Conservation (phyloP, 2,888 invertebrate species). For the Phanerotoma sp. region DNA sequence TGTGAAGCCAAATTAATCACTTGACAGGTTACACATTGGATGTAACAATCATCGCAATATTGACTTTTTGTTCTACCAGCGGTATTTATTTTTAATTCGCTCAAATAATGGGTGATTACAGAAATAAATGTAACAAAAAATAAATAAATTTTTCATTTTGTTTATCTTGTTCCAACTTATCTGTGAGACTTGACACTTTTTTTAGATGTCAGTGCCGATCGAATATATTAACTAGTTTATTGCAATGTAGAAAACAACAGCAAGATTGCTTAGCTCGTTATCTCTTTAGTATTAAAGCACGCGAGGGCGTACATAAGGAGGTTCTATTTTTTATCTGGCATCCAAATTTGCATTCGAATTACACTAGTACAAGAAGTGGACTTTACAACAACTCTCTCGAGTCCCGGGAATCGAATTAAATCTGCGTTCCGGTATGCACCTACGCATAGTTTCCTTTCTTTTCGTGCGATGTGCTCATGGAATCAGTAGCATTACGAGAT, state of each 20-base stretch:
- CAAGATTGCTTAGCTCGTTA: slow-evolving; percentile 25
- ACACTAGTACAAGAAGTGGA: slow-evolving; percentile 25
- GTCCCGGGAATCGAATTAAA: slow-evolving; percentile 38
- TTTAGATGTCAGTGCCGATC: slow-evolving; percentile 2
- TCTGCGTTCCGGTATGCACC: slow-evolving; percentile 40
- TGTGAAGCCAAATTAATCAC: too few relatives aligned
- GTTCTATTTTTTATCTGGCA: slow-evolving; percentile 13
- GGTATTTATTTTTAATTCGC: too few relatives aligned
- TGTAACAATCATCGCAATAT: too few relatives aligned
- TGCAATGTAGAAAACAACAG: slow-evolving; percentile 8
- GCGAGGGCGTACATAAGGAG: slow-evolving; percentile 16
- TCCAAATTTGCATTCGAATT: slow-evolving; percentile 32
- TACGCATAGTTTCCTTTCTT: slow-evolving; percentile 31
- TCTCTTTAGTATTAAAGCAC: slow-evolving; percentile 16
- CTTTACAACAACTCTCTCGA: slow-evolving; percentile 9
- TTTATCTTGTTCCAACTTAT: neutral
- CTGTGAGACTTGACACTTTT: neutral
- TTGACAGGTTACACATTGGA: too few relatives aligned
- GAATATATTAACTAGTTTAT: slow-evolving; percentile 27
- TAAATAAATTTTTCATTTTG: neutral
- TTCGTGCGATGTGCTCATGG: slow-evolving; percentile 10
- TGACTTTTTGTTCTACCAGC: too few relatives aligned
- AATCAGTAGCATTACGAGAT: slow-evolving; percentile 50
- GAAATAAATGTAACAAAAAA: neutral
- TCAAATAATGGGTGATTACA: neutral